Conservation (phyloP, 2,888 invertebrate genomes). For the Temnothorax ravouxi region DNA sequence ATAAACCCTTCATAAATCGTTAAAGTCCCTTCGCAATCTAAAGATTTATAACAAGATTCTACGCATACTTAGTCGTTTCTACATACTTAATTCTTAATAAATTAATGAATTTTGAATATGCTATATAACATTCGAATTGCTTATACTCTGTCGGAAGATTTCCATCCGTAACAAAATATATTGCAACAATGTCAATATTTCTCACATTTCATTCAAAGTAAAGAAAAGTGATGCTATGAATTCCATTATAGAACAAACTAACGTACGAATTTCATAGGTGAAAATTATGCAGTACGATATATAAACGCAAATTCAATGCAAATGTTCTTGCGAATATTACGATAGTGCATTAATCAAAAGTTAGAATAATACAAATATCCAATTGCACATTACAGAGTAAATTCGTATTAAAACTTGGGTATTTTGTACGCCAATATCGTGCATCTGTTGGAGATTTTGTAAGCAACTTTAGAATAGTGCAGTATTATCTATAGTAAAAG, state of each 20-base stretch:
- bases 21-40: background rate
- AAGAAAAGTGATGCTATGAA: background rate
- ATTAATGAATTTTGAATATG: background rate
- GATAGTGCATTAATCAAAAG: slow-evolving; percentile 35
- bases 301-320: slow-evolving; percentile 5
- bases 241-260: background rate
- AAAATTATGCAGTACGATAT: background rate
- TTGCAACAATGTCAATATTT: background rate
- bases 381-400: slow-evolving; percentile 21
- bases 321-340: slow-evolving; percentile 16
- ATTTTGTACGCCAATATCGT: slow-evolving; percentile 17
- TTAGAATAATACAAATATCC: slow-evolving; percentile 24
- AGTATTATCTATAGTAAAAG: background rate
- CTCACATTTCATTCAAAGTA: background rate
- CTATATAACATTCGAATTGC: background rate
- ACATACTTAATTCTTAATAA: background rate
- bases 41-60: background rate
- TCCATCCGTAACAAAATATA: background rate
- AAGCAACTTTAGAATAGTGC: slow-evolving; percentile 25
- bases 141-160: background rate
- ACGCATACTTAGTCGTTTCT: background rate
- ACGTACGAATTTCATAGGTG: background rate
- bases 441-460: slow-evolving; percentile 29
- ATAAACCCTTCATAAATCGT: background rate
- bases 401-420: slow-evolving; percentile 57